These are phyloP conservation scores for Eupithecia centaureata DNA, from an alignment of 2,888 invertebrate species.

Conservation along the genomic window DNA sequence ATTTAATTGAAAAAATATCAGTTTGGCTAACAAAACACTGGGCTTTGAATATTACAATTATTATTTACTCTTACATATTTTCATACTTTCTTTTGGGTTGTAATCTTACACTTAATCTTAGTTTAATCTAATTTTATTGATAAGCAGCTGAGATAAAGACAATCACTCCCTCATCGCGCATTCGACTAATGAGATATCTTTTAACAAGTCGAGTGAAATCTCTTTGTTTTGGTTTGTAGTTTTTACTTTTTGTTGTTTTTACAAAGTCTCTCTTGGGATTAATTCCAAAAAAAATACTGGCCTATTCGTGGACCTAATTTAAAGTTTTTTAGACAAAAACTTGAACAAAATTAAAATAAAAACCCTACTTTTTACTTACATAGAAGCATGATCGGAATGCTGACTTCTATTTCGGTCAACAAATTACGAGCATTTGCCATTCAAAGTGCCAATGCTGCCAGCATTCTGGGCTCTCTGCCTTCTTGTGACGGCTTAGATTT, in stretches of 20 bases:
- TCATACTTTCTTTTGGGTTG: too few species aligned
- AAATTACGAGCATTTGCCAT: too few species aligned
- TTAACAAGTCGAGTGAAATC: slow-evolving; percentile 20
- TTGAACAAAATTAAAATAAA: not conserved
- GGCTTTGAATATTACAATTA: too few species aligned
- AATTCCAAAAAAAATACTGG: slow-evolving; percentile 4
- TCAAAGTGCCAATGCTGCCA: too few species aligned
- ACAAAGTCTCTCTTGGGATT: slow-evolving; percentile 7
- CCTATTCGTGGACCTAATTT: slow-evolving; percentile 8
- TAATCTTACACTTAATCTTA: not conserved
- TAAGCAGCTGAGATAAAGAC: slow-evolving; percentile 16
- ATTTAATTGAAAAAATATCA: not conserved
- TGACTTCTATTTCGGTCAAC: too few species aligned
- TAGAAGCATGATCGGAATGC: too few species aligned
- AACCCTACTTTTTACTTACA: not conserved
- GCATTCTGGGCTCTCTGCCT: too few species aligned
- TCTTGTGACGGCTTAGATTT: too few species aligned
- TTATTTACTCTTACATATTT: too few species aligned
- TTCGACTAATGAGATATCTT: slow-evolving; percentile 28
- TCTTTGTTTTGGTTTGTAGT: slow-evolving; percentile 19
- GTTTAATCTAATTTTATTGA: not conserved
- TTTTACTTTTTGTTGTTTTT: slow-evolving; percentile 4
- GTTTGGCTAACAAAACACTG: not conserved
- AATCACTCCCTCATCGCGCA: slow-evolving; percentile 26
- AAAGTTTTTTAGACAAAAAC: not conserved